These are phyloP conservation scores for Pristionchus arcanus DNA, from an alignment of 2,888 invertebrate genomes.

Conservation along the genomic window DNA sequence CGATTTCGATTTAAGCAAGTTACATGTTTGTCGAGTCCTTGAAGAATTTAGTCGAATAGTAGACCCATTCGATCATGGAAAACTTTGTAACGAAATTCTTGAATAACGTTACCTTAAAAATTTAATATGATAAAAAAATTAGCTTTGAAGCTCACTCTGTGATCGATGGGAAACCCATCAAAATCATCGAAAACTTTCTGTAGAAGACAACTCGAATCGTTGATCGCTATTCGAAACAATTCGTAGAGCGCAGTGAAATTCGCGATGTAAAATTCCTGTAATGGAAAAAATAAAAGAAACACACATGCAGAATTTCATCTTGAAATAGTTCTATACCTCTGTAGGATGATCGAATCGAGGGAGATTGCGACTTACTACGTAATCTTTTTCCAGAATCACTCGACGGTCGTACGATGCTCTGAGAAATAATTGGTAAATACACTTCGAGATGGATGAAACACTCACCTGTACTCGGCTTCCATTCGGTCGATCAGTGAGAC, in stretches of 20 bases:
- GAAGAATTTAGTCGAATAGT: not conserved
- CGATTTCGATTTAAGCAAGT: not conserved
- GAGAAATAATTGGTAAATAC: not conserved
- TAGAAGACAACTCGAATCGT: not conserved
- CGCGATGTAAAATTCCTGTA: not conserved
- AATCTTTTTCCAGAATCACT: not conserved
- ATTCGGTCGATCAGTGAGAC: not conserved
- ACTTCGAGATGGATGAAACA: not conserved
- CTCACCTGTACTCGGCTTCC: not conserved
- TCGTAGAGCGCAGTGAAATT: not conserved
- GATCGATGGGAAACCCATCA: not conserved
- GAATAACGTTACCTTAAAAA: not conserved
- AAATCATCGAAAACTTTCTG: not conserved
- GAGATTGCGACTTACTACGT: not conserved
- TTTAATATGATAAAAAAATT: not conserved
- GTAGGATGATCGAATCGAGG: not conserved
- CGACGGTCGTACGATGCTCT: not conserved
- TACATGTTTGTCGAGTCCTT: not conserved
- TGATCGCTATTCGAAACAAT: not conserved
- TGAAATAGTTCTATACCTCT: not conserved
- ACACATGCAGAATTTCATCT: not conserved
- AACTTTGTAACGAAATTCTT: not conserved
- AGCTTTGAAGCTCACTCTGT: not conserved
- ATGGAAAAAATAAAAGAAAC: not conserved
- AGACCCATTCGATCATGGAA: not conserved